Conservation (phyloP, 2,797 vertebrate species). For the Chaunax sp. region DNA sequence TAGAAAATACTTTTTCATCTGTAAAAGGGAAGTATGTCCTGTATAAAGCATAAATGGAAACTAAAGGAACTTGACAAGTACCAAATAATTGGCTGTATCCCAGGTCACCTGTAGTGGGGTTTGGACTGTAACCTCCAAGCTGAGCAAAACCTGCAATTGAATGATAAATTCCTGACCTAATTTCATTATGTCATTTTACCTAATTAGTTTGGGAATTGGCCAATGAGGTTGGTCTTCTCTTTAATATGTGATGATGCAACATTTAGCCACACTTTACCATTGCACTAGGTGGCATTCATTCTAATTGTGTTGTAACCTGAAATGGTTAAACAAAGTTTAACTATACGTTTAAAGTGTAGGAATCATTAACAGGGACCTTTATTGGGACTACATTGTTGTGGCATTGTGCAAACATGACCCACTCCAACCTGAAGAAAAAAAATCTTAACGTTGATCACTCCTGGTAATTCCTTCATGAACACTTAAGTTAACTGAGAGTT, state of each 20-base stretch:
- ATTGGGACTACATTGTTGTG: background rate
- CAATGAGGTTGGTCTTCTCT: background rate
- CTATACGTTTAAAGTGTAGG: background rate
- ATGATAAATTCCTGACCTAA: background rate
- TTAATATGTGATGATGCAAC: background rate
- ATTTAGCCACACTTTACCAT: background rate
- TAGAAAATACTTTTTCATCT: constrained; percentile 76
- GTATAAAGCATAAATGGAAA: constrained; percentile 71
- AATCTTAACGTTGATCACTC: background rate
- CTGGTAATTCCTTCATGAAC: background rate
- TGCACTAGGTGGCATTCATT: background rate
- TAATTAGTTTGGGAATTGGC: background rate
- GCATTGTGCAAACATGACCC: background rate
- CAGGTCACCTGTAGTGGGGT: constrained; percentile 36
- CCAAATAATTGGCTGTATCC: constrained; percentile 50
- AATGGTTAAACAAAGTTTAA: background rate
- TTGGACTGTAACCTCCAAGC: background rate
- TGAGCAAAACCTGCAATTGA: background rate
- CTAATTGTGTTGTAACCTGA: background rate
- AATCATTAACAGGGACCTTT: background rate
- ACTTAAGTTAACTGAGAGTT: background rate
- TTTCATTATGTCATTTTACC: too few relatives aligned
- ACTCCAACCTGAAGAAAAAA: background rate
- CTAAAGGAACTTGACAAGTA: constrained; percentile 62
- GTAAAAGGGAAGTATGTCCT: constrained; percentile 79